phyloP scores from a whole-genome alignment of 2,797 vertebrate genomes.

The Cyclopterus lumpus region DNA sequence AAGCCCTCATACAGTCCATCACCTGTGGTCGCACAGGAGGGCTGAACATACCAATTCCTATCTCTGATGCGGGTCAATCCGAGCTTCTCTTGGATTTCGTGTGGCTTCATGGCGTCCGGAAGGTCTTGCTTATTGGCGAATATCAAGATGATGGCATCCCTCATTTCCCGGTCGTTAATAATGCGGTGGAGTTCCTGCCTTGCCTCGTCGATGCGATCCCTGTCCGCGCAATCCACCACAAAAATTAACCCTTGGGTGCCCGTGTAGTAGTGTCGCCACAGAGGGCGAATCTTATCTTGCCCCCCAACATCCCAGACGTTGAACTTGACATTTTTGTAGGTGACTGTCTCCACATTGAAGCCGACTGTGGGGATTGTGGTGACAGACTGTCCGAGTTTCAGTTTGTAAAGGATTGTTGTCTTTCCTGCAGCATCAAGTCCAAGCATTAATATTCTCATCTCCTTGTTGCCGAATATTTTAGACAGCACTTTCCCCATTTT shows the following conservation, averaged over 20 bases:
- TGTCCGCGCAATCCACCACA: conserved; percentile 99
- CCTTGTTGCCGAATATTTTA: conserved; percentile 99
- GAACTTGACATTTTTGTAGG: conserved; percentile 99
- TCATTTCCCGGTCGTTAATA: conserved; percentile 99
- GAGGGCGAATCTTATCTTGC: conserved; percentile 98
- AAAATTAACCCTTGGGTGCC: conserved; percentile 99
- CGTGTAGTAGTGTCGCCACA: conserved; percentile 99
- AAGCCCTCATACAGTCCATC: conserved; percentile 99
- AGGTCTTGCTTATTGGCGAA: conserved; percentile 99
- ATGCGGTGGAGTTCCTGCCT: conserved; percentile 99
- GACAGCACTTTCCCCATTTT: conserved; percentile 99
- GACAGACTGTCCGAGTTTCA: conserved; percentile 99
- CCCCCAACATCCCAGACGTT: conserved; percentile 99
- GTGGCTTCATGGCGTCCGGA: conserved; percentile 99
- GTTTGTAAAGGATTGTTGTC: conserved; percentile 99
- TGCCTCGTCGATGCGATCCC: conserved; percentile 98
- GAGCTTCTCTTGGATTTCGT: conserved; percentile 99
- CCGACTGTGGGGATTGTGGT: conserved; percentile 99
- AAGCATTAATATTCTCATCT: conserved; percentile 99
- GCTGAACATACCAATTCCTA: conserved; percentile 99
- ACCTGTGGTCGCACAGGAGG: conserved; percentile 97
- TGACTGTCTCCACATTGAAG: conserved; percentile 99
- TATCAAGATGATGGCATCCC: conserved; percentile 99
- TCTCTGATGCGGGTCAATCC: conserved; percentile 99
- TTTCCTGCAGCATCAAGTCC: conserved; percentile 98